These are phyloP conservation scores for Darevskia mixta DNA, from an alignment of 2,797 vertebrate genomes.

Conservation along the genomic window DNA sequence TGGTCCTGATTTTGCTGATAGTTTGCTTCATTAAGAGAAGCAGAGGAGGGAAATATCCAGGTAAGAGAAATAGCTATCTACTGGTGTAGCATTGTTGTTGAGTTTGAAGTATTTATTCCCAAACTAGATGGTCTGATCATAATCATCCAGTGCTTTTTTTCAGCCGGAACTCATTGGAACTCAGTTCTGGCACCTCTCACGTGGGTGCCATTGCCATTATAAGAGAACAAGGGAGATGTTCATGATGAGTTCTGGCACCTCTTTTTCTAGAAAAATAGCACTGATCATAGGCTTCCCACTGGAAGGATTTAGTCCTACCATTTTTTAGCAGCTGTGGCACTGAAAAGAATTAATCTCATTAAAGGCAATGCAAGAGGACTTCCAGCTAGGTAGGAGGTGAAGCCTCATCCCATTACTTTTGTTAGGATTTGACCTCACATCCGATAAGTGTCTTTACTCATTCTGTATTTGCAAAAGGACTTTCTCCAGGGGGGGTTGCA, in stretches of 20 bases:
- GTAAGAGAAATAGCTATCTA: conserved; percentile 68
- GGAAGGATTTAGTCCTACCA: conserved; percentile 33
- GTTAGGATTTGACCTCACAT: conserved; percentile 37
- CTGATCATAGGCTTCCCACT: not conserved
- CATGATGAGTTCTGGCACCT: no score
- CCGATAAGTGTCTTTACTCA: conserved; percentile 28
- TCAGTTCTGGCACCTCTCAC: no score
- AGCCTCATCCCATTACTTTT: not conserved
- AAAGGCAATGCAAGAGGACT: not conserved
- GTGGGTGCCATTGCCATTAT: no score
- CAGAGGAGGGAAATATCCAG: conserved; percentile 96
- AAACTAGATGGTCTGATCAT: conserved; percentile 4
- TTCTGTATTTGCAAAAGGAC: not conserved
- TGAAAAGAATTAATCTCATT: conserved; percentile 56
- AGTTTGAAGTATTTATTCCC: conserved; percentile 8
- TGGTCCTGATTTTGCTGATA: conserved; percentile 95
- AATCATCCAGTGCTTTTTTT: no score
- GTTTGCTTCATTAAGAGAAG: conserved; percentile 99
- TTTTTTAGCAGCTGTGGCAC: not conserved
- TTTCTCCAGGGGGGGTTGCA: conserved; percentile 18
- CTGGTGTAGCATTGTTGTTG: not conserved
- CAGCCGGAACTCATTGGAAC: no score
- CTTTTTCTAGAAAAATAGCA: no score
- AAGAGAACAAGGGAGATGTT: no score
- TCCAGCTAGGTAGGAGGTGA: conserved; percentile 6